Conservation (phyloP, 2,113 vertebrate genomes). For the Astatotilapia flaviijosephi region DNA sequence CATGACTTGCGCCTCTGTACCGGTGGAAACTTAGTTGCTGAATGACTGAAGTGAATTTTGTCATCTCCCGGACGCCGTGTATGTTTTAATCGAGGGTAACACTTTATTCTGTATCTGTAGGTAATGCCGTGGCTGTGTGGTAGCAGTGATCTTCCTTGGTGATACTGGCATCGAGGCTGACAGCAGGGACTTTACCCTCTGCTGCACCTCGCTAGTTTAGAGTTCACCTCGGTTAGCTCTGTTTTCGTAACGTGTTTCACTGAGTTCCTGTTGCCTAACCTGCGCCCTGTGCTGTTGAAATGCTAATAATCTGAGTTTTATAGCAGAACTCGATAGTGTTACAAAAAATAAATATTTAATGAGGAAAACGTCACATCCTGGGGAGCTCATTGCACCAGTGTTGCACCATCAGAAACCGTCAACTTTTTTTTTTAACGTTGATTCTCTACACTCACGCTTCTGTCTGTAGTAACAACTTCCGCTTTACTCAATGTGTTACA, state of each 20-base stretch:
- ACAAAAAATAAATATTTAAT: not conserved
- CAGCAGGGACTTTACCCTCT: too few species aligned
- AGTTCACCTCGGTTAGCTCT: not conserved
- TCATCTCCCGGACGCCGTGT: not conserved
- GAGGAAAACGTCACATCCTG: not conserved
- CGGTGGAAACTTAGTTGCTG: not conserved
- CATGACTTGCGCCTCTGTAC: not conserved
- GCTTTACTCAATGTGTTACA: not conserved
- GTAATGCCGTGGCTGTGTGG: not conserved
- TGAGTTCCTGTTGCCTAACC: not conserved
- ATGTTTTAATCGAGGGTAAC: not conserved
- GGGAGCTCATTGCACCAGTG: not conserved
- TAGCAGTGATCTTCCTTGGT: too few species aligned
- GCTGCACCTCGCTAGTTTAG: not conserved
- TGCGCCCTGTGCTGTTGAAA: not conserved
- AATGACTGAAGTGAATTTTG: not conserved
- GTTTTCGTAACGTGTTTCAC: not conserved
- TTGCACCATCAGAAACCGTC: not conserved
- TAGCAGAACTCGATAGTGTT: not conserved
- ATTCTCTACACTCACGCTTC: too few species aligned
- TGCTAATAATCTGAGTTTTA: not conserved
- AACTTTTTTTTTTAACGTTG: not conserved
- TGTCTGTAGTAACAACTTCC: not conserved
- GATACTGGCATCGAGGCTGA: not conserved
- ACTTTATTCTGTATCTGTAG: not conserved